Conservation (phyloP, 2,113 vertebrate genomes). For the Phycodurus eques region DNA sequence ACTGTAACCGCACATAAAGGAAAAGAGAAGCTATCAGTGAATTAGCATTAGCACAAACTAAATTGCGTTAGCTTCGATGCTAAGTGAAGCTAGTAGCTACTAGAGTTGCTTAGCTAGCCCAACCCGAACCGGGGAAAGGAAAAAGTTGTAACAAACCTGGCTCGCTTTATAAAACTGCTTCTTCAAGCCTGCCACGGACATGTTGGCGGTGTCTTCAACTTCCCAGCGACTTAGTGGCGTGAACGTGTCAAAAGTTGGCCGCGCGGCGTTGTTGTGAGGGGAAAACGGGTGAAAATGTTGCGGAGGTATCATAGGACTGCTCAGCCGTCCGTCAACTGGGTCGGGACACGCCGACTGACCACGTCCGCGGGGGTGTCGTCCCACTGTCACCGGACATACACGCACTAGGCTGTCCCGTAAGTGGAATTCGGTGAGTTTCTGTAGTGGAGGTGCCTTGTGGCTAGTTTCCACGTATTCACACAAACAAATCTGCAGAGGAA, state of each 20-base stretch:
- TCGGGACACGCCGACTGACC: constrained; percentile 65
- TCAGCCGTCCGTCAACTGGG: constrained; percentile 53
- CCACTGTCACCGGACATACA: constrained; percentile 23
- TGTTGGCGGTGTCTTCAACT: constrained; percentile 64
- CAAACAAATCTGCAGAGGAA: not conserved
- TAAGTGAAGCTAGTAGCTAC: constrained; percentile 53
- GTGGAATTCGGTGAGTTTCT: not conserved
- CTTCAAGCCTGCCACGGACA: constrained; percentile 96
- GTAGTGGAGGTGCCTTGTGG: not conserved
- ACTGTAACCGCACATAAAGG: not conserved
- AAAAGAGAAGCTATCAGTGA: not conserved
- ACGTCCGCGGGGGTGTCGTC: constrained; percentile 46
- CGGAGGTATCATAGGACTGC: constrained; percentile 53
- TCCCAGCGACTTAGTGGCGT: constrained; percentile 13
- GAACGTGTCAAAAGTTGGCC: not conserved
- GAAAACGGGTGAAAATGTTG: constrained; percentile 26
- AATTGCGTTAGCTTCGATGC: constrained; percentile 39
- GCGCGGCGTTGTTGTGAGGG: not conserved
- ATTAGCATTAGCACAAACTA: constrained; percentile 5
- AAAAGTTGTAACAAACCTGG: constrained; percentile 81
- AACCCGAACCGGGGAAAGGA: not conserved
- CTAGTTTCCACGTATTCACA: not conserved
- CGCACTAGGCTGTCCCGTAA: not conserved
- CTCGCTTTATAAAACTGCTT: constrained; percentile 99
- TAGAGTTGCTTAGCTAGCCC: constrained; percentile 25